A percentile compares a stretch with the other conserved stretches of the same genome.
These are phyloP conservation scores for Epizoanthus ramosus DNA, from an alignment of 92 coral and sea anemone genomes.

Conservation along the genomic window DNA sequence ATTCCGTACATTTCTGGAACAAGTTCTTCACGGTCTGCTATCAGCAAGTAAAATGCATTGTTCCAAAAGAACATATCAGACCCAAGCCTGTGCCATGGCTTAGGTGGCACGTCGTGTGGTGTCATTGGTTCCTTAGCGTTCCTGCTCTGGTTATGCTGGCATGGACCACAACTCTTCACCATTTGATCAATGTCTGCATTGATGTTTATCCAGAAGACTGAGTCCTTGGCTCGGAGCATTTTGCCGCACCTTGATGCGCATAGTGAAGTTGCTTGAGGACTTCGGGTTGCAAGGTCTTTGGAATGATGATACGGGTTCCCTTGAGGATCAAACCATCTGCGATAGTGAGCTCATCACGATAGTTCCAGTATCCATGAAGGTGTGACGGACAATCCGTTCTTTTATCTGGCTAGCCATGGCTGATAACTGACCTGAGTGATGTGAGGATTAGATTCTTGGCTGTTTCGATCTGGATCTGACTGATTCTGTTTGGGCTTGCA, in stretches of 20 bases:
- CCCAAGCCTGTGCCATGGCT: slow-evolving; percentile 54
- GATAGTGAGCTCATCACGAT: too few species aligned
- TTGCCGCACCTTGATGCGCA: slow-evolving; percentile 51
- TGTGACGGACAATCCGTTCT: too few species aligned
- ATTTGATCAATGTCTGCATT: slow-evolving; percentile 53
- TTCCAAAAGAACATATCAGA: slow-evolving; percentile 43
- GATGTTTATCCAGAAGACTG: slow-evolving; percentile 62
- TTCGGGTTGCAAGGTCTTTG: neutral
- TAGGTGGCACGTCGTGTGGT: slow-evolving; percentile 59
- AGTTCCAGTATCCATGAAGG: too few species aligned
- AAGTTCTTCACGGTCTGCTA: slow-evolving; percentile 40
- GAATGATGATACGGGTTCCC: too few species aligned
- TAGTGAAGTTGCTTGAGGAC: too few species aligned
- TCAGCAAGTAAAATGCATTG: slow-evolving; percentile 14
- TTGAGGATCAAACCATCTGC: too few species aligned
- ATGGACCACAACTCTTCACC: slow-evolving; percentile 58
- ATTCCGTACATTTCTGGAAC: slow-evolving; percentile 64
- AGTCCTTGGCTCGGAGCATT: slow-evolving; percentile 61
- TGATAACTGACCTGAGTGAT: too few species aligned
- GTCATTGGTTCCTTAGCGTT: slow-evolving; percentile 60
- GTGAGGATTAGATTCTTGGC: too few species aligned
- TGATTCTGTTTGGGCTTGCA: too few species aligned
- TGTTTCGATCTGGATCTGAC: too few species aligned
- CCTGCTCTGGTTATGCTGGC: slow-evolving; percentile 64
- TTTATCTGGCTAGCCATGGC: too few species aligned